Conservation (phyloP, 2,113 vertebrate genomes). For the Cryptomyrus ogoouensis region DNA sequence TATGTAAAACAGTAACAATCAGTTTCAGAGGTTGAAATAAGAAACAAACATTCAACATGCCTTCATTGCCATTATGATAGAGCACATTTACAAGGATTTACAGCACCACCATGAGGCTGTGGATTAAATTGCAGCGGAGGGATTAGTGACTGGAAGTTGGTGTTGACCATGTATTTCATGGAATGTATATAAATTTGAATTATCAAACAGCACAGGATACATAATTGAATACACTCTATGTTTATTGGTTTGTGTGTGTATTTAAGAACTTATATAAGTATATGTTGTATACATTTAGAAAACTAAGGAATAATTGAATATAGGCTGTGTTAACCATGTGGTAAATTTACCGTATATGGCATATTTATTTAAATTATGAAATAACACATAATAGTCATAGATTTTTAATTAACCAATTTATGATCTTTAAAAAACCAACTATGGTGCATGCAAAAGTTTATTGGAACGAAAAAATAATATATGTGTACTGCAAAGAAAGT, state of each 20-base stretch:
- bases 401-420: not conserved
- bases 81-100: not conserved
- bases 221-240: not conserved
- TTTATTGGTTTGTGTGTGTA: not conserved
- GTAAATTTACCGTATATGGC: not conserved
- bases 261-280: not conserved
- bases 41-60: not conserved
- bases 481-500: not conserved
- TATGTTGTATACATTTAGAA: not conserved
- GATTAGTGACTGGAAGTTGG: not conserved
- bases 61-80: not conserved
- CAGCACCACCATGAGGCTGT: not conserved
- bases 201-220: not conserved
- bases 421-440: not conserved
- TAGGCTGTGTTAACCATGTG: not conserved
- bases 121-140: not conserved
- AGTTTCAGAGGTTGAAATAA: not conserved
- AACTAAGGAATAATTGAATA: not conserved
- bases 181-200: not conserved
- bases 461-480: not conserved
- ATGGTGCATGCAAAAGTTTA: not conserved
- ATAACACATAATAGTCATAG: not conserved
- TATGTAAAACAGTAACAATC: not conserved
- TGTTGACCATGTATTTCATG: not conserved
- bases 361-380: not conserved